Evolutionary conservation across 2,888 invertebrate genomes (phyloP).

Genomic region (Troides helena): DNA sequence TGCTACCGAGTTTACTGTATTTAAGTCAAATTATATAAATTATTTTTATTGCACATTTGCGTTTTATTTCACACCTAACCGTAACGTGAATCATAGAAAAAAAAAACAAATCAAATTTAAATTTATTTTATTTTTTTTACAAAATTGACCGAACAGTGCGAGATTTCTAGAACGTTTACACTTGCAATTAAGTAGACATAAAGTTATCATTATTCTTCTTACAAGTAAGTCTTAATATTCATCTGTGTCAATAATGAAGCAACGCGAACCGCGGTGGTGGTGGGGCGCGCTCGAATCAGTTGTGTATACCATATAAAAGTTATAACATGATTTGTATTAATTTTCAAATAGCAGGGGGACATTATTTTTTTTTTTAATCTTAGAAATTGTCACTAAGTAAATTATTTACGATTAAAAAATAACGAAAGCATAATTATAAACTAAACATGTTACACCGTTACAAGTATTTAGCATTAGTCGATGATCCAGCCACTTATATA

Average conservation of each 20-base stretch:
- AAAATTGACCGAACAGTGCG: slow-evolving; percentile 82
- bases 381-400: slow-evolving; percentile 74
- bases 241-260: slow-evolving; percentile 73
- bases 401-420: slow-evolving; percentile 74
- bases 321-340: slow-evolving; percentile 70
- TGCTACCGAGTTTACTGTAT: slow-evolving; percentile 77
- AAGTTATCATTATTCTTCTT: slow-evolving; percentile 77
- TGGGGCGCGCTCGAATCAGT: slow-evolving; percentile 54
- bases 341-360: slow-evolving; percentile 48
- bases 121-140: slow-evolving; percentile 77
- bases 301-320: slow-evolving; percentile 66
- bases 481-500: slow-evolving; percentile 59
- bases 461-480: slow-evolving; percentile 65
- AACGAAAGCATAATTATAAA: slow-evolving; percentile 75
- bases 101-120: slow-evolving; percentile 66
- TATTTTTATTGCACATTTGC: slow-evolving; percentile 72
- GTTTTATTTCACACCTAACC: slow-evolving; percentile 48
- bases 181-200: slow-evolving; percentile 80
- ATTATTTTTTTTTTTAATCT: slow-evolving; percentile 57
- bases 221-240: slow-evolving; percentile 75
- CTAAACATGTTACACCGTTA: slow-evolving; percentile 74
- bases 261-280: slow-evolving; percentile 53
- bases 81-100: slow-evolving; percentile 42
- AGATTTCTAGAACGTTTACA: slow-evolving; percentile 81
- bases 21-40: slow-evolving; percentile 79